phyloP scores from a whole-genome alignment of 2,113 vertebrate species.

The Gorilla gorilla region DNA sequence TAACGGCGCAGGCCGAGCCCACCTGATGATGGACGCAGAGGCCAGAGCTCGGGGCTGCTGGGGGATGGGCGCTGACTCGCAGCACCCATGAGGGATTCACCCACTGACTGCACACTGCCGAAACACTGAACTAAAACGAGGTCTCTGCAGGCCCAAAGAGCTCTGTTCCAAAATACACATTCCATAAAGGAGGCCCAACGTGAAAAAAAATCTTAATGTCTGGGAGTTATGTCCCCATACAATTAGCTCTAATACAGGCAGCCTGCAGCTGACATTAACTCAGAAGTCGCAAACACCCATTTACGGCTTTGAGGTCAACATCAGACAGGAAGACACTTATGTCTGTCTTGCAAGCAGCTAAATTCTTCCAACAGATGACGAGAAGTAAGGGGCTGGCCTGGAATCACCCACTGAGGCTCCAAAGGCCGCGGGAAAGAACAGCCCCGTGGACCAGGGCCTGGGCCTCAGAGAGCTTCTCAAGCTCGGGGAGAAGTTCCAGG shows the following conservation, averaged over 20 bases:
- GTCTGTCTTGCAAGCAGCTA: background rate
- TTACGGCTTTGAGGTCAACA: background rate
- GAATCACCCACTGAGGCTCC: background rate
- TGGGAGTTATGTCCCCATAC: accelerated
- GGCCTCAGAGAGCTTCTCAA: accelerated
- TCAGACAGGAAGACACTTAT: background rate
- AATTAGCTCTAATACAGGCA: background rate
- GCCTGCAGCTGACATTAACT: background rate
- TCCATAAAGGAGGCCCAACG: background rate
- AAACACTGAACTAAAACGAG: background rate
- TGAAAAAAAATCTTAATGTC: background rate
- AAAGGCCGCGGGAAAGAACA: accelerated
- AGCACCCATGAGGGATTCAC: background rate
- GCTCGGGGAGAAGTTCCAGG: no score
- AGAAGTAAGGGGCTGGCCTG: background rate
- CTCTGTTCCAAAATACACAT: background rate
- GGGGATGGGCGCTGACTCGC: accelerated
- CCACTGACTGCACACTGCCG: accelerated
- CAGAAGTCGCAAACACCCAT: background rate
- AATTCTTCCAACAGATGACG: accelerated
- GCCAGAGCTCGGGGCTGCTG: background rate
- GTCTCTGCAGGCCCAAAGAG: accelerated
- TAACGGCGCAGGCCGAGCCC: accelerated
- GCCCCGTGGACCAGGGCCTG: background rate
- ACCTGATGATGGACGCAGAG: background rate